These are phyloP conservation scores for Pentalonia nigronervosa DNA, from an alignment of 1,140 invertebrate genomes.

Conservation along the genomic window DNA sequence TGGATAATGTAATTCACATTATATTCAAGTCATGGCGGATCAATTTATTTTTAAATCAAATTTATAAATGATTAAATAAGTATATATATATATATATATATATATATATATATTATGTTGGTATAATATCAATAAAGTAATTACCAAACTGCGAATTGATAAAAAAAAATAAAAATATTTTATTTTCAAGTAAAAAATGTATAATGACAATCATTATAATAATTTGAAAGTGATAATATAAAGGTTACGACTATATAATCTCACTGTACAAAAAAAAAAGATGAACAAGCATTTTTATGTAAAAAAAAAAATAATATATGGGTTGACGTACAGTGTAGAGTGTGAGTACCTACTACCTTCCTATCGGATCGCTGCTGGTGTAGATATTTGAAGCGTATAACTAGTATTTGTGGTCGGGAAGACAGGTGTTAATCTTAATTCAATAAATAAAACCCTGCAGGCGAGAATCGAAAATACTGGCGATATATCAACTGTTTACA, in stretches of 20 bases:
- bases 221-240: neutral
- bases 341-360: neutral
- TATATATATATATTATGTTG: neutral
- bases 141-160: too few relatives aligned
- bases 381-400: neutral
- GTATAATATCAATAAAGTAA: too few relatives aligned
- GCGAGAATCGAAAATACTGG: too few relatives aligned
- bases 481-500: neutral
- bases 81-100: neutral
- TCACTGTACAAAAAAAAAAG: neutral
- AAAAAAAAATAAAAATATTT: too few relatives aligned
- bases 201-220: neutral
- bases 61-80: too few relatives aligned
- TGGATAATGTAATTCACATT: neutral
- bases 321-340: neutral
- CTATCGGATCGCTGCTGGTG: neutral
- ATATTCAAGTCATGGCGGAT: too few relatives aligned
- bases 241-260: neutral
- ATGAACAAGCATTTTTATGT: too few relatives aligned
- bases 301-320: too few relatives aligned
- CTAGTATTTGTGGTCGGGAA: neutral
- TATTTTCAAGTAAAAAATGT: too few relatives aligned
- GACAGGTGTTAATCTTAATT: slow-evolving; percentile 14
- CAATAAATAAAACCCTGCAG: neutral
- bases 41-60: neutral